A percentile compares a stretch with the other conserved stretches of the same genome.
phyloP scores from a whole-genome alignment of 2,888 invertebrate genomes.

The Apamea monoglypha region DNA sequence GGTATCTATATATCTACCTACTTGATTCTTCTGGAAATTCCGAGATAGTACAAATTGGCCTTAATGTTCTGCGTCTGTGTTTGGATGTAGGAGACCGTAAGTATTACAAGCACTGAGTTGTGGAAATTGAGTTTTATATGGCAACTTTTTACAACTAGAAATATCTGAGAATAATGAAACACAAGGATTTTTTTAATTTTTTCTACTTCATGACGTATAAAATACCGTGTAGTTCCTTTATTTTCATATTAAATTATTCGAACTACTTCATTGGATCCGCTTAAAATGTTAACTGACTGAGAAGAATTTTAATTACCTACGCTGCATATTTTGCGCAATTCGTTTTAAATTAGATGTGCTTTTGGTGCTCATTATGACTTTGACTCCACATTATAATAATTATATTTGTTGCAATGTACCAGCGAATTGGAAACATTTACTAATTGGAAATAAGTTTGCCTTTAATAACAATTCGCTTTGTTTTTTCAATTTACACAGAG shows the following conservation, averaged over 20 bases:
- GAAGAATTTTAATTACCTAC: conserved; percentile 71
- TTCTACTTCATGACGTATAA: conserved; percentile 9
- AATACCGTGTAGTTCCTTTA: conserved; percentile 40
- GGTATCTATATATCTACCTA: conserved; percentile 19
- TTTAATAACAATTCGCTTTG: conserved; percentile 10
- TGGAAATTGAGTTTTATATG: background rate
- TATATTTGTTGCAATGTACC: conserved; percentile 20
- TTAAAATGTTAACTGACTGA: conserved; percentile 71
- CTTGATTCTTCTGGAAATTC: conserved; percentile 34
- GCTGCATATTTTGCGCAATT: conserved; percentile 66
- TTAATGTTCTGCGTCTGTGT: background rate
- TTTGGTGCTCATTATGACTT: conserved; percentile 68
- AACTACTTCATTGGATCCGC: conserved; percentile 66
- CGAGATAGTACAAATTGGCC: conserved; percentile 14
- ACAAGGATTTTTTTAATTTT: background rate
- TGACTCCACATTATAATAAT: conserved; percentile 29
- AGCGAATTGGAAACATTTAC: conserved; percentile 42
- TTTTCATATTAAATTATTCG: conserved; percentile 56
- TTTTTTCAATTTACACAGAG: conserved; percentile 24
- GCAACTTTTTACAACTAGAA: conserved; percentile 1
- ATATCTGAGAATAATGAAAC: conserved; percentile 13
- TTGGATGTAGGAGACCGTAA: background rate
- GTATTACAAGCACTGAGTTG: background rate
- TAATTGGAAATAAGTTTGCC: conserved; percentile 14
- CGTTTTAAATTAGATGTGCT: conserved; percentile 70